These are phyloP conservation scores for Dryococelus australis DNA, from an alignment of 2,888 invertebrate species.

Conservation along the genomic window DNA sequence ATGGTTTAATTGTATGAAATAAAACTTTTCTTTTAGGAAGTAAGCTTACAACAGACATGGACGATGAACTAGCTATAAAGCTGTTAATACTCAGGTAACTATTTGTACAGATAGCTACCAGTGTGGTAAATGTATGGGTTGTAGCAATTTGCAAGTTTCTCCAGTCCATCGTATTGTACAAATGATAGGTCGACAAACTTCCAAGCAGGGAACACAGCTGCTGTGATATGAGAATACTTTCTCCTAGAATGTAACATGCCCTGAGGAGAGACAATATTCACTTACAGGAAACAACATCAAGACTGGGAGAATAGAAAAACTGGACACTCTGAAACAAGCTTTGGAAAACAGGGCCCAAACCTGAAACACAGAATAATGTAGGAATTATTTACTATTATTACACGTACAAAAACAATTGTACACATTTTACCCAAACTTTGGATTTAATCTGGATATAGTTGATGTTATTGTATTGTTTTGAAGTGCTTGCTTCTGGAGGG, in stretches of 20 bases:
- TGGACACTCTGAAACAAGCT: neutral
- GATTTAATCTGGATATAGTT: no score
- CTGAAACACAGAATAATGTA: neutral
- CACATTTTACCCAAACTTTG: no score
- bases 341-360: neutral
- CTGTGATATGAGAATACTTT: neutral
- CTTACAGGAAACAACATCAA: neutral
- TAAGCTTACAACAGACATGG: neutral
- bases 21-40: neutral
- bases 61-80: neutral
- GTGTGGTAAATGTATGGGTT: neutral
- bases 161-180: no score
- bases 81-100: neutral
- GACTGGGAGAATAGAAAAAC: neutral
- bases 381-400: no score
- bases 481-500: no score
- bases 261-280: neutral
- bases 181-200: neutral
- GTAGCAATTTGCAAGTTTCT: neutral
- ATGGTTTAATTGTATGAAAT: neutral
- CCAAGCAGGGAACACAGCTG: neutral
- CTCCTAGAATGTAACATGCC: neutral
- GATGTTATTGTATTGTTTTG: no score
- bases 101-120: neutral
- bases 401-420: no score